A percentile compares a stretch with the other conserved stretches of the same genome.
phyloP scores from a whole-genome alignment of 1,140 invertebrate genomes.

The Atta texana region DNA sequence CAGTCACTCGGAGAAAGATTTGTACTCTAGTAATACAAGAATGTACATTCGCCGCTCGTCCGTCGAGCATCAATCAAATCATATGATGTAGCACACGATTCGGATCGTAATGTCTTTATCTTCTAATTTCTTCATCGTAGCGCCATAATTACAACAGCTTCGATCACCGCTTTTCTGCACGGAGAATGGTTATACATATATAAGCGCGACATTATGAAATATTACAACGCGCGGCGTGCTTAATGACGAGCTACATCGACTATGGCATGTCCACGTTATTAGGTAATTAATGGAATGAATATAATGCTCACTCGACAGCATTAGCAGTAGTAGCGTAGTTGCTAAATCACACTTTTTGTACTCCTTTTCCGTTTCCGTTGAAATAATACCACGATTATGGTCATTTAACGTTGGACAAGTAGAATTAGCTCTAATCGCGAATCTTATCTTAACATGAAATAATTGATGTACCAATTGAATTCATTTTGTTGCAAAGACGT shows the following conservation, averaged over 20 bases:
- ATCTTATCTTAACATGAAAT: constrained; percentile 28
- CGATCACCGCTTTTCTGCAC: not conserved
- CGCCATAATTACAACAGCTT: constrained; percentile 9
- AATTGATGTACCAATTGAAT: not conserved
- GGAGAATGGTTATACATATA: not conserved
- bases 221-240: constrained; percentile 40
- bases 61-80: not conserved
- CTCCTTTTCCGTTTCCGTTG: not conserved
- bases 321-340: not conserved
- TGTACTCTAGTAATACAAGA: constrained; percentile 70
- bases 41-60: constrained; percentile 10
- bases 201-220: constrained; percentile 7
- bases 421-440: not conserved
- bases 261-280: constrained; percentile 43
- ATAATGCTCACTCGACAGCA: constrained; percentile 49
- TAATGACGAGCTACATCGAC: constrained; percentile 23
- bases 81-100: not conserved
- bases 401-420: not conserved
- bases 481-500: not conserved
- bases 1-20: constrained; percentile 63
- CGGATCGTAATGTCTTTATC: not conserved
- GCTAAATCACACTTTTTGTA: constrained; percentile 30
- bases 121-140: not conserved
- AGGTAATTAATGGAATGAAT: constrained; percentile 74
- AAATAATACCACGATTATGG: not conserved